phyloP scores from a whole-genome alignment of 2,113 vertebrate genomes.

The Saguinus midas region DNA sequence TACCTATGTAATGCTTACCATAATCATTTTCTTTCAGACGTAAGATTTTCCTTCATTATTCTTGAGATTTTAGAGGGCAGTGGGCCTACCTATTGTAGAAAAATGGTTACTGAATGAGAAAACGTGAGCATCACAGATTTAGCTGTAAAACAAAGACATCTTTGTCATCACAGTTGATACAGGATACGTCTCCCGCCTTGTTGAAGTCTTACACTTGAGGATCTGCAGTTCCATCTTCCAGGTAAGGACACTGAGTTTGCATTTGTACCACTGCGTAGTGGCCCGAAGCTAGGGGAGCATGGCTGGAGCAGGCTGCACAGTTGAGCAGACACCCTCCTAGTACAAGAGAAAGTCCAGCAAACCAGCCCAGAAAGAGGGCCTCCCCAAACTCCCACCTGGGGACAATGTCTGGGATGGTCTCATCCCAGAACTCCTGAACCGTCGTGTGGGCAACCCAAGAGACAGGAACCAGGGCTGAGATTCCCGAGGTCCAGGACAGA shows the following conservation, averaged over 20 bases:
- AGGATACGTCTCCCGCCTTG: neutral
- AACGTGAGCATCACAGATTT: neutral
- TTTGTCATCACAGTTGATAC: conserved; percentile 55
- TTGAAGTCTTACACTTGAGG: conserved; percentile 47
- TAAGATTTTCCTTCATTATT: conserved; percentile 34
- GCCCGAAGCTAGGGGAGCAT: neutral
- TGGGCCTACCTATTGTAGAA: conserved; percentile 32
- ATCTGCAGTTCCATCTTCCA: conserved; percentile 75
- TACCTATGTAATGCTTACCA: neutral
- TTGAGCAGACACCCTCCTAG: conserved; percentile 91
- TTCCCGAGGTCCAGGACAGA: conserved; percentile 88
- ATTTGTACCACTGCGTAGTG: conserved; percentile 56
- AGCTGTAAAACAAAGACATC: conserved; percentile 57
- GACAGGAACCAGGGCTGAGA: conserved; percentile 89
- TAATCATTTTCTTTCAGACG: neutral
- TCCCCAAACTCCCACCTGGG: conserved; percentile 97
- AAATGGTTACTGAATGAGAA: conserved; percentile 35
- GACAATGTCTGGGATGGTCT: conserved; percentile 92
- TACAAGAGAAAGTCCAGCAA: conserved; percentile 90
- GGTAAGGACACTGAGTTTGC: conserved; percentile 59
- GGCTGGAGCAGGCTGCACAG: conserved; percentile 70
- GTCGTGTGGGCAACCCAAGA: conserved; percentile 93
- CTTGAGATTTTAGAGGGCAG: neutral
- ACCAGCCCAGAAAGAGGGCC: conserved; percentile 95
- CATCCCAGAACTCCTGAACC: conserved; percentile 94